Conservation (phyloP, 2,888 invertebrate species). For the Orchesella flavescens region DNA sequence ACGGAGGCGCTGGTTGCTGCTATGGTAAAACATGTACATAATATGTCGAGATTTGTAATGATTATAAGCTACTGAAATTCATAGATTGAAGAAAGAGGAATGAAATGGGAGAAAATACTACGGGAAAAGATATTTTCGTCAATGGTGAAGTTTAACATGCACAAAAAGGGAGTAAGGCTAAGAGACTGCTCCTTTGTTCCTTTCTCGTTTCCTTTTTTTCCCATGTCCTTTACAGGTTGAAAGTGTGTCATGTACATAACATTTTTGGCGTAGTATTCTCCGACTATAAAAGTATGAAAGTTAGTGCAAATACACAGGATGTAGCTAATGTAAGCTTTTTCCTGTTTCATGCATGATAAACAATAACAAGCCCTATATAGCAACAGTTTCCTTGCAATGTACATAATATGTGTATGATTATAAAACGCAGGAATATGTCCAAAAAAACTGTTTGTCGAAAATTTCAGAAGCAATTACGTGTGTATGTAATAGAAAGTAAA, state of each 20-base stretch:
- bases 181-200: constrained; percentile 4
- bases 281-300: too few relatives aligned
- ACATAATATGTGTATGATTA: background rate
- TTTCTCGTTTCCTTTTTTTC: background rate
- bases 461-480: background rate
- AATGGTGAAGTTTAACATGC: too few relatives aligned
- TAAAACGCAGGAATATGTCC: background rate
- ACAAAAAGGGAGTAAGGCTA: too few relatives aligned
- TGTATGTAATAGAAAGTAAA: background rate
- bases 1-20: too few relatives aligned
- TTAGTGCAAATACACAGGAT: constrained; percentile 7
- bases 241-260: too few relatives aligned
- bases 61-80: too few relatives aligned
- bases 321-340: constrained; percentile 34
- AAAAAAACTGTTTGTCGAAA: background rate
- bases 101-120: too few relatives aligned
- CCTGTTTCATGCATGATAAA: constrained; percentile 38
- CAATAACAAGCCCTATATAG: constrained; percentile 30
- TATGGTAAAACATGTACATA: too few relatives aligned
- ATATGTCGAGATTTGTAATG: too few relatives aligned
- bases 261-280: too few relatives aligned
- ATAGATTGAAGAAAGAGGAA: too few relatives aligned
- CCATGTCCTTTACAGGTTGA: background rate
- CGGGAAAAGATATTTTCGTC: too few relatives aligned
- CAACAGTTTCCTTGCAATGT: constrained; percentile 44